Evolutionary conservation across 2,888 invertebrate species (phyloP).

Genomic region (Agonopterix subpropinquella): DNA sequence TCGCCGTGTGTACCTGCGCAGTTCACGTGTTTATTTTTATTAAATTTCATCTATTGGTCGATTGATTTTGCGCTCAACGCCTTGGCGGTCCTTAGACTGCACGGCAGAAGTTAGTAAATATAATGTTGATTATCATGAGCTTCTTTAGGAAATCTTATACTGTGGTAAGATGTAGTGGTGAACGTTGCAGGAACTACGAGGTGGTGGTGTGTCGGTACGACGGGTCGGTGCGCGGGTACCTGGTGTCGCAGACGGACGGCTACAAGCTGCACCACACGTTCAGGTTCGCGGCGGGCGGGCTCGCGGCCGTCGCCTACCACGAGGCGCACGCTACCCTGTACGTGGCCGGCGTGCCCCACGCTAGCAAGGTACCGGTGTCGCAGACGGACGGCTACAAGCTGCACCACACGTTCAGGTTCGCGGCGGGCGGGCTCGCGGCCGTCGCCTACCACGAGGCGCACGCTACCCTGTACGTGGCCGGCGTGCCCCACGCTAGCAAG

Average conservation of each 20-base stretch:
- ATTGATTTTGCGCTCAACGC: no score
- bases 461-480: slow-evolving; percentile 77
- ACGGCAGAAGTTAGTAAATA: no score
- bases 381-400: slow-evolving; percentile 76
- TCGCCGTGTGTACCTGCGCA: no score
- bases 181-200: slow-evolving; percentile 75
- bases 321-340: slow-evolving; percentile 73
- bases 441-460: slow-evolving; percentile 73
- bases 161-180: neutral
- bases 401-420: slow-evolving; percentile 78
- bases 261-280: slow-evolving; percentile 77
- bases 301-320: slow-evolving; percentile 75
- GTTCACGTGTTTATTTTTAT: no score
- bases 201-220: slow-evolving; percentile 80
- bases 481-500: slow-evolving; percentile 41
- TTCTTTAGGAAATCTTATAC: no score
- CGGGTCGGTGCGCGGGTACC: slow-evolving; percentile 79
- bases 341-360: slow-evolving; percentile 73
- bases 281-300: slow-evolving; percentile 68
- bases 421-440: slow-evolving; percentile 72
- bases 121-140: no score
- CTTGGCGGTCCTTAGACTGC: no score
- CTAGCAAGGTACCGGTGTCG: slow-evolving; percentile 32
- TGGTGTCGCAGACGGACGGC: slow-evolving; percentile 78
- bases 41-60: no score